Conservation (phyloP, 2,113 vertebrate genomes). For the Bambusicola thoracicus region DNA sequence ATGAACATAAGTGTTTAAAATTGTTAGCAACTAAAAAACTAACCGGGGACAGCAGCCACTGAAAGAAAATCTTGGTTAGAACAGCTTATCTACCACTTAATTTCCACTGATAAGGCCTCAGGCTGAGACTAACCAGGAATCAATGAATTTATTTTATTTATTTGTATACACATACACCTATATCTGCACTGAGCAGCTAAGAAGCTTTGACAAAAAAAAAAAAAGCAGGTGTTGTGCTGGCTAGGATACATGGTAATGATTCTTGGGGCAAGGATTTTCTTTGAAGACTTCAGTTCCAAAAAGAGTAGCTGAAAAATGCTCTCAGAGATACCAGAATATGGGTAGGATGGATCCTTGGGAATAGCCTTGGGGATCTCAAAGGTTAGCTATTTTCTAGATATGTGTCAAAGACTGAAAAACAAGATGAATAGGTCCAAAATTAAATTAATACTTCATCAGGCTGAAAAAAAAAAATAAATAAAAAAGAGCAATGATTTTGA, state of each 20-base stretch:
- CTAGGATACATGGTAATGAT: not conserved
- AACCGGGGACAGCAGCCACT: not conserved
- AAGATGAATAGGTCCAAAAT: not conserved
- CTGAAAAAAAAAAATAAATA: not conserved
- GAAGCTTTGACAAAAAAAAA: not conserved
- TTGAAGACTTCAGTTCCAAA: not conserved
- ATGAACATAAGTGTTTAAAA: not conserved
- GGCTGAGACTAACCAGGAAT: not conserved
- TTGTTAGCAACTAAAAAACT: not conserved
- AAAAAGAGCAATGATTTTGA: not conserved
- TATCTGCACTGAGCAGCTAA: not conserved
- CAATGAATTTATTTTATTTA: not conserved
- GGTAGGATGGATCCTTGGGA: not conserved
- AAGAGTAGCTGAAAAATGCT: constrained; percentile 1
- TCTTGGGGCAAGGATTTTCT: not conserved
- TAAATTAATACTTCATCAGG: not conserved
- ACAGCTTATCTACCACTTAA: not conserved
- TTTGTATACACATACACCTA: not conserved
- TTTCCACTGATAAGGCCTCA: not conserved
- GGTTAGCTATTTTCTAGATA: not conserved
- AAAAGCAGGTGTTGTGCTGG: not conserved
- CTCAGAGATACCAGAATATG: not conserved
- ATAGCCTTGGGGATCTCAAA: not conserved
- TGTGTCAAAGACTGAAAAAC: not conserved
- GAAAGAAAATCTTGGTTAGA: not conserved